phyloP scores from a whole-genome alignment of 2,888 invertebrate species.

The Brassicogethes aeneus region DNA sequence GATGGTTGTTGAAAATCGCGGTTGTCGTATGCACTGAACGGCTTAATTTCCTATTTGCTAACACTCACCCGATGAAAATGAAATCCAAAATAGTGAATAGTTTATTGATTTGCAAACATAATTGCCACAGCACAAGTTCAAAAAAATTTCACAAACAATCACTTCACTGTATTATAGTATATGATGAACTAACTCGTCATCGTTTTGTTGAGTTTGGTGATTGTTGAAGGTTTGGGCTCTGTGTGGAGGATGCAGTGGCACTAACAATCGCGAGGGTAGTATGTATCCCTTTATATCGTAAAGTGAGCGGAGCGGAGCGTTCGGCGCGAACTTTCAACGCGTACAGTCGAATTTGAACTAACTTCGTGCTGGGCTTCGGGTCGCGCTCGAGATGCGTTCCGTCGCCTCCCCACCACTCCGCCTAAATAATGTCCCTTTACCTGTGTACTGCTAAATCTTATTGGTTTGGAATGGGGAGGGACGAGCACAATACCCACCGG shows the following conservation, averaged over 20 bases:
- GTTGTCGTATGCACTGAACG: too few relatives aligned
- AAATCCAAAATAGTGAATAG: not conserved
- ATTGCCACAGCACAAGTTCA: not conserved
- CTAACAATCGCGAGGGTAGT: constrained; percentile 1
- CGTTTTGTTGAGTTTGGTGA: too few relatives aligned
- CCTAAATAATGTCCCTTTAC: constrained; percentile 23
- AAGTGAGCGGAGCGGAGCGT: not conserved
- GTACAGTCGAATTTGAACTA: constrained; percentile 1
- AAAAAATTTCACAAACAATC: too few relatives aligned
- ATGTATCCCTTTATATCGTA: constrained; percentile 6
- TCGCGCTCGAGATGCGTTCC: constrained; percentile 18
- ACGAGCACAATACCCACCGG: constrained; percentile 18
- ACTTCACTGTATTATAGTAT: too few relatives aligned
- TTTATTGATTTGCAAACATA: not conserved
- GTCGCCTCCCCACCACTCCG: constrained; percentile 16
- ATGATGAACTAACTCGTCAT: too few relatives aligned
- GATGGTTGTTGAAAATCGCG: too few relatives aligned
- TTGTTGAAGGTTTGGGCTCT: too few relatives aligned
- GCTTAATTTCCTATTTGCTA: too few relatives aligned
- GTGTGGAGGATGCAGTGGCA: too few relatives aligned
- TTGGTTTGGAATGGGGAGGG: constrained; percentile 22
- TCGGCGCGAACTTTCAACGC: constrained; percentile 2
- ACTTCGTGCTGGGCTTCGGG: constrained; percentile 8
- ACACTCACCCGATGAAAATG: not conserved
- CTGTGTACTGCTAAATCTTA: constrained; percentile 21